Evolutionary conservation across 2,797 vertebrate genomes (phyloP), one percentile per base, ranked within the genome.

Genomic region (Oophaga sylvatica): DNA sequence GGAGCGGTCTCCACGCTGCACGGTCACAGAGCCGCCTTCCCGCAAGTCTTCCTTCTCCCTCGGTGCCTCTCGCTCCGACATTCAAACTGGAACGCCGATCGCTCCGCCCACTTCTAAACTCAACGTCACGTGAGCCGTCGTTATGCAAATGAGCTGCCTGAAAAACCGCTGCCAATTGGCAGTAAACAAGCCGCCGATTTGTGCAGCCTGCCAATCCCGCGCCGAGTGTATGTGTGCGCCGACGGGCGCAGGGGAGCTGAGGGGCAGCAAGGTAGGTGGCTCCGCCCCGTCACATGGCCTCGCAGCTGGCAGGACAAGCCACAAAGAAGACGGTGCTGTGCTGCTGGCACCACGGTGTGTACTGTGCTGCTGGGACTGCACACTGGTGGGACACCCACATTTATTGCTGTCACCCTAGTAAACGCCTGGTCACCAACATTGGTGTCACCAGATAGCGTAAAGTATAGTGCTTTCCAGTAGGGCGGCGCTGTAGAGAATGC

Each of bases 71-170:
- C 48, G 41, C 83, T 85, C 83, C 68, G 60, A 75, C 83, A 88
- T 88, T 88, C 83, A 88, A 88, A 76, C 83, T 48, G 45, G 26
- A 85, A 85, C 68, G 62, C 41, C 29, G 57, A 56, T 57, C 2
- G 68, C 87, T 67, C 87, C 68, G 59, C 83, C 87, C 77, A 75
- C 68, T 85, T 76, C 59, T 70, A 79, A 62, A 41, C 77, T 26
- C 45, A 31, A 57, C 26, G 1, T 85, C 83, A 85, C 87, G 59
- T 73, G 78, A 62, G 59, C 68, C 26, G 68, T 81, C 83, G 83
- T 88, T 88, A 88, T 88, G 83, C 87, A 88, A 85, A 88, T 76
- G 5, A 88, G 60, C 41, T 5, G 20, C 67, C 35, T 56, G n/a
- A 31, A 57, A 57, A 73, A 6, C 15, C n/a, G 1, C 48, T 67